These are phyloP conservation scores for Dioctria rufipes DNA, from an alignment of 2,888 invertebrate genomes.

Conservation along the genomic window DNA sequence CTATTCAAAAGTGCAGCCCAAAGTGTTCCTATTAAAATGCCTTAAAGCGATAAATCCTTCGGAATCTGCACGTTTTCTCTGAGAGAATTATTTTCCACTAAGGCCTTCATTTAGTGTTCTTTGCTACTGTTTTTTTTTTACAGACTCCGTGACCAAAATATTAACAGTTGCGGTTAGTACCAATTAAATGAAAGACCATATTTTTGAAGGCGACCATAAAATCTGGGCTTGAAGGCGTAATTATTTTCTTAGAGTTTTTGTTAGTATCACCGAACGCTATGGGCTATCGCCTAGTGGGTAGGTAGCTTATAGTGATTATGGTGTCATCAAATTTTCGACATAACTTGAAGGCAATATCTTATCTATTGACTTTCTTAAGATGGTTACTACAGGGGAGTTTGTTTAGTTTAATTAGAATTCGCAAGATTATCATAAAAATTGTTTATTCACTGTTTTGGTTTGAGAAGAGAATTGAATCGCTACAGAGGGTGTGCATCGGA, in stretches of 20 bases:
- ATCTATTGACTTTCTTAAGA: not conserved
- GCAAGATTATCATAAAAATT: constrained; percentile 44
- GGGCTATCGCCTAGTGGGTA: not conserved
- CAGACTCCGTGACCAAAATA: constrained; percentile 41
- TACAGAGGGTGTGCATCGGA: not conserved
- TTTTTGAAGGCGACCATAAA: constrained; percentile 32
- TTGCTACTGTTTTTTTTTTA: constrained; percentile 17
- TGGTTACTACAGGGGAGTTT: constrained; percentile 11
- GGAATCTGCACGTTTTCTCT: not conserved
- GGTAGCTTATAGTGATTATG: constrained; percentile 36
- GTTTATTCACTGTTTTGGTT: not conserved
- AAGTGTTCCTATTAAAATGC: too few species aligned
- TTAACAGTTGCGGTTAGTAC: constrained; percentile 43
- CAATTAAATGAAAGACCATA: constrained; percentile 43
- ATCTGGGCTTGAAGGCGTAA: not conserved
- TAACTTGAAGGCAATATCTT: not conserved
- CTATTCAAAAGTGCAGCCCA: too few species aligned
- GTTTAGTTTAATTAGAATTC: constrained; percentile 48
- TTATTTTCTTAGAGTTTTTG: constrained; percentile 4
- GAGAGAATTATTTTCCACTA: not conserved
- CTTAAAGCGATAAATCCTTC: not conserved
- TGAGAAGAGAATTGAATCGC: not conserved
- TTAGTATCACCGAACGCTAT: not conserved
- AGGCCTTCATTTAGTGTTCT: constrained; percentile 12
- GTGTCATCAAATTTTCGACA: constrained; percentile 36